Conservation (phyloP, 2,797 vertebrate genomes). For the Hydrocynus forskahlii region DNA sequence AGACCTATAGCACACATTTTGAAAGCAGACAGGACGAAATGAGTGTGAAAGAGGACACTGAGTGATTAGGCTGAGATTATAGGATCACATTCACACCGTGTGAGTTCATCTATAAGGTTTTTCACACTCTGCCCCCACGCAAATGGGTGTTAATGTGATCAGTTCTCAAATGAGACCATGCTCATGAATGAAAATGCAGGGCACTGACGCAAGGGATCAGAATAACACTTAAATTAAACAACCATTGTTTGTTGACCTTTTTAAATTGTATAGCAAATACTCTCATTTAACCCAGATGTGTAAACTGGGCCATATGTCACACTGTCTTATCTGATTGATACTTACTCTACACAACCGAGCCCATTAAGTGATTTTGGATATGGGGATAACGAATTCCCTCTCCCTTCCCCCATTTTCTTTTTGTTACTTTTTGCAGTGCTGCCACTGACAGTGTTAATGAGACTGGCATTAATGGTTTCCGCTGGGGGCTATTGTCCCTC, state of each 20-base stretch:
- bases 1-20: neutral
- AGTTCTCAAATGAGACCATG: constrained; percentile 32
- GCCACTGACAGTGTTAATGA: constrained; percentile 64
- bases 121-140: neutral
- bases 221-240: neutral
- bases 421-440: constrained; percentile 51
- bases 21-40: constrained; percentile 14
- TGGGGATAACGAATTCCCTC: constrained; percentile 52
- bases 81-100: constrained; percentile 39
- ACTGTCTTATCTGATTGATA: neutral
- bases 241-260: neutral
- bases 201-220: neutral
- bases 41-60: constrained; percentile 8
- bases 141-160: constrained; percentile 48
- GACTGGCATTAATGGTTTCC: constrained; percentile 51
- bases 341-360: constrained; percentile 12
- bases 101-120: constrained; percentile 25
- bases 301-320: neutral
- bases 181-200: constrained; percentile 17
- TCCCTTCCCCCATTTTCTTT: constrained; percentile 17
- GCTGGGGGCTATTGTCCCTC: constrained; percentile 44
- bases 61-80: constrained; percentile 47
- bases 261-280: neutral
- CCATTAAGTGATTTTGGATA: constrained; percentile 37
- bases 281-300: neutral